phyloP scores from a whole-genome alignment of 2,113 vertebrate genomes.

The Malurus cyaneus region DNA sequence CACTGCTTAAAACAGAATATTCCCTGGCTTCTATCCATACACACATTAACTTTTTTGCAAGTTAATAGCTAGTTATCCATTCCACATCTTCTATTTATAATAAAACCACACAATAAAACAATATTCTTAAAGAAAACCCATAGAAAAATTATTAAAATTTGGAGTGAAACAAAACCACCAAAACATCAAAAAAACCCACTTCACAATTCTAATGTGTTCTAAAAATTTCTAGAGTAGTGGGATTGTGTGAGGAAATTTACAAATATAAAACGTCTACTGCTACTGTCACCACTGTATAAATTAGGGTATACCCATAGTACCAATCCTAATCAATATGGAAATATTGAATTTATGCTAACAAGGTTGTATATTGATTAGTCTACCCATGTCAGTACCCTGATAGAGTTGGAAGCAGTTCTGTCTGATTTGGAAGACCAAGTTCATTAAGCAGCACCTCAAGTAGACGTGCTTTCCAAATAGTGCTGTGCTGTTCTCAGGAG shows the following conservation, averaged over 20 bases:
- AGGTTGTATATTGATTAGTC: background rate
- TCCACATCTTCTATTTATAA: background rate
- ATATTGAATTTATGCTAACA: background rate
- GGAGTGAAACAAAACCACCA: background rate
- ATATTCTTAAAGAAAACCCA: background rate
- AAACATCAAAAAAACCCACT: background rate
- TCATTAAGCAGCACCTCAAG: background rate
- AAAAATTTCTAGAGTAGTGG: background rate
- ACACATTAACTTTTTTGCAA: background rate
- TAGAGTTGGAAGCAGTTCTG: background rate
- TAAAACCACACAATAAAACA: background rate
- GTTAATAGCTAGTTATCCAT: background rate
- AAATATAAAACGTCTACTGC: background rate
- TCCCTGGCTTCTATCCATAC: background rate
- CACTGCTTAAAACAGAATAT: background rate
- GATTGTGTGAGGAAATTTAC: background rate
- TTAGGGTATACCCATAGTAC: background rate
- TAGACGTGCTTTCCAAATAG: background rate
- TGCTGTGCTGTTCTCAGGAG: background rate
- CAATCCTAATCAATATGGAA: background rate
- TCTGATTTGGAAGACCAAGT: background rate
- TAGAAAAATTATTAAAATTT: background rate
- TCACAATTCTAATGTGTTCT: background rate
- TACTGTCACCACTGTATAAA: background rate
- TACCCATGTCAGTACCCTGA: background rate